Conservation (phyloP, 2,888 invertebrate genomes). For the Hydroisotoma schaefferi region DNA sequence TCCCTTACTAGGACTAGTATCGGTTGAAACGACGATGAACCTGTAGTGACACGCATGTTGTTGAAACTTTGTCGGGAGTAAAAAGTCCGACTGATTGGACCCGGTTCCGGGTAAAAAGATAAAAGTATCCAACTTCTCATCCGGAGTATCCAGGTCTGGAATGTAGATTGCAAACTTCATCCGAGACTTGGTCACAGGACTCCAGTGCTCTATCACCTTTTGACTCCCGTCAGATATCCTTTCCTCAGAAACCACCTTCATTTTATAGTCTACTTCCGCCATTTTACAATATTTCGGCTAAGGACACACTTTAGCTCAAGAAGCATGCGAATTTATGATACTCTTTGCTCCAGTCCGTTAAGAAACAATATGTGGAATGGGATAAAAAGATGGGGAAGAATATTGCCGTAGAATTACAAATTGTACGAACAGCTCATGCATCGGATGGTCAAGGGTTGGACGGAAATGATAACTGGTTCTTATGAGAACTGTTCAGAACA, state of each 20-base stretch:
- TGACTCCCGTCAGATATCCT: slow-evolving; percentile 80
- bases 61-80: slow-evolving; percentile 91
- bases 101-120: slow-evolving; percentile 89
- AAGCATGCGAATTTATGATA: no score
- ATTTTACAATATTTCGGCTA: no score
- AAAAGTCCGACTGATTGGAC: slow-evolving; percentile 93
- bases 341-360: no score
- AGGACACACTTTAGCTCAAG: no score
- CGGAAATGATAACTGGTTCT: no score
- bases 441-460: no score
- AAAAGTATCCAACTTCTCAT: slow-evolving; percentile 68
- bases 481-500: no score
- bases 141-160: slow-evolving; percentile 64
- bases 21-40: slow-evolving; percentile 84
- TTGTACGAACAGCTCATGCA: no score
- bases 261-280: slow-evolving; percentile 14
- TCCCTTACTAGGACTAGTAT: slow-evolving; percentile 76
- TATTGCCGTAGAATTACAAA: no score
- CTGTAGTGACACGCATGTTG: slow-evolving; percentile 79
- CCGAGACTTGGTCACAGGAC: slow-evolving; percentile 72
- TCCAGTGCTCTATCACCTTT: slow-evolving; percentile 63
- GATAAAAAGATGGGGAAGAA: no score
- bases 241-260: slow-evolving; percentile 59
- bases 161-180: slow-evolving; percentile 92
- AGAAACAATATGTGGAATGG: no score